Percentiles rank a stretch among this genome's conserved stretches.
phyloP scores from a whole-genome alignment of 2,888 invertebrate species.

The Bhutanitis thaidina region DNA sequence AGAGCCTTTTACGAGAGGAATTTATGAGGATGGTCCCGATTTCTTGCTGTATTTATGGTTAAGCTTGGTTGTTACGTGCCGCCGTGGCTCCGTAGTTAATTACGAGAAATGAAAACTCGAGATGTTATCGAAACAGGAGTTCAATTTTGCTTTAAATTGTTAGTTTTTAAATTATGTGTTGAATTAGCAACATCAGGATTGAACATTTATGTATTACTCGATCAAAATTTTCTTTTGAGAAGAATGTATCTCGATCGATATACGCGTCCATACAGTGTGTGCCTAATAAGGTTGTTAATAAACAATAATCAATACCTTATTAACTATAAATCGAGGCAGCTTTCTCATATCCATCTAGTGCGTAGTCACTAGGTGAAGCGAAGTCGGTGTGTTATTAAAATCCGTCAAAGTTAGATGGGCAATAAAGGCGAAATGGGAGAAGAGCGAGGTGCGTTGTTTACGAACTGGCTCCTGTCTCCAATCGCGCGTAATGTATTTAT shows the following conservation, averaged over 20 bases:
- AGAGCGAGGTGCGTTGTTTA: constrained; percentile 66
- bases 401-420: constrained; percentile 72
- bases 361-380: constrained; percentile 11
- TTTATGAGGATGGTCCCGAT: constrained; percentile 79
- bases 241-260: no score
- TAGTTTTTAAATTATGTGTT: neutral
- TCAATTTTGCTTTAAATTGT: constrained; percentile 5
- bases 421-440: constrained; percentile 53
- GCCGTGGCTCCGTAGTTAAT: constrained; percentile 64
- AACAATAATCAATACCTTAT: no score
- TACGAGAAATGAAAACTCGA: constrained; percentile 59
- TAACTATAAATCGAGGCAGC: neutral
- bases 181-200: no score
- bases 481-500: constrained; percentile 79
- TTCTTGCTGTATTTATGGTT: constrained; percentile 76
- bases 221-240: no score
- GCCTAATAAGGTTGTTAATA: no score
- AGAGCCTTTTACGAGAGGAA: constrained; percentile 79
- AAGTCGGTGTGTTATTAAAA: constrained; percentile 57
- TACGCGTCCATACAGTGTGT: no score
- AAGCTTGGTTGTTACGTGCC: constrained; percentile 70
- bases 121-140: constrained; percentile 16
- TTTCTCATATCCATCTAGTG: neutral
- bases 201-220: no score
- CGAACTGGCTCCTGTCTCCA: constrained; percentile 64